Base-by-base conservation (phyloP, 2,888 invertebrate species). In the Apotomis betuletana region DNA sequence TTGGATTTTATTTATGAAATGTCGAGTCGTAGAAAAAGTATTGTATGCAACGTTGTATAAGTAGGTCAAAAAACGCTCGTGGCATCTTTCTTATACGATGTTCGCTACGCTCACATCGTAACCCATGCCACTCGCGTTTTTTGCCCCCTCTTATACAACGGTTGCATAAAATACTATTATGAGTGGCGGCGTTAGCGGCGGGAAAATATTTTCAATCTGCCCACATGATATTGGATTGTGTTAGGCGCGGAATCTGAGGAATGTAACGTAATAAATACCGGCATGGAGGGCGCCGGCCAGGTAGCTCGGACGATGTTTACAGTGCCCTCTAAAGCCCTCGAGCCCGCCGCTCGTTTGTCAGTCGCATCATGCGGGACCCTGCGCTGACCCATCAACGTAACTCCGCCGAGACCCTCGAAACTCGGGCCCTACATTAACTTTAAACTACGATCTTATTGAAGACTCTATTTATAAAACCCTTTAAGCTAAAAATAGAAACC, bases 201-300 rank as follows among this genome's bases (percentile, higher is more conserved):
- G 77, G 74, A 82, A 83, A 83, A 84, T 84, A 83, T 85, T 83
- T 85, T 83, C 79, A 78, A 80, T 77, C 79, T 75, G 76, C 77
- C 74, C 81, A 68, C 52, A 77, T 80, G 80, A 82, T 85, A 86
- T 85, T 83, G 82, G 83, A 80, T 79, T 78, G 80, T 79, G 79
- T 82, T 84, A 83, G 83, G 83, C 81, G 79, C 80, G 78, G 76
- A 79, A 83, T 79, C 79, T 80, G 64, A 59, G 79, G 79, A 80
- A 79, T 80, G 77, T 80, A 75, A 74, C 75, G 79, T 74, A 81
- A 80, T 78, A 80, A 79, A 79, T 78, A 77, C 76, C 76, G 78
- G 77, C 75, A 77, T 77, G 77, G 76, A 75, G 78, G 79, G 75
- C 77, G 75, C 76, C 70, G 77, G 79, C 74, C 61, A 52, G 67